Base-by-base conservation (phyloP, 2,113 vertebrate species). In the Toxostoma redivivum region DNA sequence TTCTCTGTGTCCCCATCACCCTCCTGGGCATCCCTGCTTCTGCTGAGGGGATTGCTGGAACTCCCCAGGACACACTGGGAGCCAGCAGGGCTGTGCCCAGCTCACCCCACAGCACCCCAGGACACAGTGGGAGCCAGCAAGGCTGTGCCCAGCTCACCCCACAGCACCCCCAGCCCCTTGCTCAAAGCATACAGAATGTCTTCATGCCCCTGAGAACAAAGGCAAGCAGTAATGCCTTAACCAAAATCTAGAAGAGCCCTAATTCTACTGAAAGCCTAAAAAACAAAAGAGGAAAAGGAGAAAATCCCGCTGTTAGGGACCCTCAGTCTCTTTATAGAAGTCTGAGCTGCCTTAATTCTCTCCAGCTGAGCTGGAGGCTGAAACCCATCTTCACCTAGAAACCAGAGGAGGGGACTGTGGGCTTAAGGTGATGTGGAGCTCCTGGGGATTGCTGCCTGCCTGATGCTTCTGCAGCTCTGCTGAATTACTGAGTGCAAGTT, bases 301-400 rank as follows among this genome's bases (percentile, higher is more conserved):
- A 53, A 81, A 80, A 73, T 0, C 7, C 5, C 1, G 3, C 5
- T 15, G 0, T 0, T 9, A 2, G 3, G 0, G 8, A 17, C 40
- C 12, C 25, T 56, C 53, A 21, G 40, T 28, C n/a, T 42, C 37
- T 94, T 81, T 67, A 72, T 5, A 76, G 51, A 92, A 57, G n/a
- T 3, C 45, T 69, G 88, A 95, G 72, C 67, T 73, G 62, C 28
- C 31, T 37, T 85, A 84, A 95, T 91, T 89, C 69, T 45, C 56
- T 71, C 20, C 91, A 94, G 56, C 47, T 86, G 92, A 56, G 65
- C 76, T 85, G 67, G n/a, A 88, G 64, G 33, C 50, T 69, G 33
- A 67, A 82, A 3, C 18, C 28, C 16, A 2, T 30, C 72, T 69
- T 54, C 50, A 45, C 47, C 67, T 31, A 15, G 44, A 72, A 51